Evolutionary conservation across 1,140 invertebrate species (phyloP).

Genomic region (Triops longicaudatus): DNA sequence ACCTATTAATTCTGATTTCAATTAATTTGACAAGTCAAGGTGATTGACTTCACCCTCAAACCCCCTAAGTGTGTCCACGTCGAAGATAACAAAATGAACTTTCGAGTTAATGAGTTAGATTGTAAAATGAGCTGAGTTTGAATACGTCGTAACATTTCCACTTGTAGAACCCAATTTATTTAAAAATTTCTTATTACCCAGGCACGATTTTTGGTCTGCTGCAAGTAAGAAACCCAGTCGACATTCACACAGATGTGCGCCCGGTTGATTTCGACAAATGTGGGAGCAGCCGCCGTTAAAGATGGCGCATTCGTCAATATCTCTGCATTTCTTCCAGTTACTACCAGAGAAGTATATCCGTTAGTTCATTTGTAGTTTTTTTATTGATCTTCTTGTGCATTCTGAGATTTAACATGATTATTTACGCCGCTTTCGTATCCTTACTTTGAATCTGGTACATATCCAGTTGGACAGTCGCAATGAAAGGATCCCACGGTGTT

Average conservation of each 20-base stretch:
- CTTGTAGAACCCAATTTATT: background rate
- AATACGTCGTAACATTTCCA: conserved; percentile 4
- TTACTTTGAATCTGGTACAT: conserved; percentile 34
- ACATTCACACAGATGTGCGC: conserved; percentile 45
- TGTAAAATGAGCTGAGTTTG: too few relatives aligned
- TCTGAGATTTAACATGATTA: background rate
- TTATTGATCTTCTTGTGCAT: too few relatives aligned
- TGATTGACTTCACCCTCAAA: too few relatives aligned
- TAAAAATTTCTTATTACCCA: conserved; percentile 35
- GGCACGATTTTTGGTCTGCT: conserved; percentile 40
- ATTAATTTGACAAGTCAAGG: too few relatives aligned
- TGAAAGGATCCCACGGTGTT: conserved; percentile 40
- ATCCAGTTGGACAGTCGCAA: conserved; percentile 40
- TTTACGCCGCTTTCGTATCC: background rate
- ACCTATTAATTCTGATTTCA: too few relatives aligned
- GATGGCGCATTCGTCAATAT: conserved; percentile 45
- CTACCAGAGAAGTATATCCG: background rate
- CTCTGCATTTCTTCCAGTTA: conserved; percentile 30
- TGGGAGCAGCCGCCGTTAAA: conserved; percentile 47
- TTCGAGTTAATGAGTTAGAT: too few relatives aligned
- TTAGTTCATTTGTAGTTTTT: background rate
- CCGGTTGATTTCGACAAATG: conserved; percentile 46
- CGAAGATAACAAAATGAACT: too few relatives aligned
- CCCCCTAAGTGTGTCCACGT: too few relatives aligned
- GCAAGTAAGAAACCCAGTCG: conserved; percentile 34